Evolutionary conservation across 1,140 invertebrate genomes (phyloP), one percentile per base, ranked within the genome.

Genomic region (Cotesia glomerata): DNA sequence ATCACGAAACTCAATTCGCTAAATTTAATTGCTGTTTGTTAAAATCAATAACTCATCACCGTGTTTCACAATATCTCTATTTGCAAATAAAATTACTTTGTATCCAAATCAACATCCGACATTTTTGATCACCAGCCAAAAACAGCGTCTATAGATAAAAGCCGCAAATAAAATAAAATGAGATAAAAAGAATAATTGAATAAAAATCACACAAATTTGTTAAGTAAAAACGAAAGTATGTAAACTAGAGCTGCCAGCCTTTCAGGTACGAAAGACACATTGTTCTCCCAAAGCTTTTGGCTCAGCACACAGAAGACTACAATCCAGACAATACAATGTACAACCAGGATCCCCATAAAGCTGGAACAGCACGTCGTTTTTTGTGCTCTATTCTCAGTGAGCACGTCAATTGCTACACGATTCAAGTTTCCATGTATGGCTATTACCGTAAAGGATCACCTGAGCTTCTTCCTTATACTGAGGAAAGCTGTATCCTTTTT

Each of bases 401-500:
- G 74, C 91, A 90, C 45, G 91, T 94, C 1, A 95, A 97, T 80
- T 93, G 93, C 63, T 97, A 97, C 85, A 95, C 94, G 0, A 82
- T 96, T 73, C 88, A 97, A 81, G 94, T 95, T 0, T 97, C 95
- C 0, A 92, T 97, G 89, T 93, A 92, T 74, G 95, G 95, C 13
- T 95, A 96, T 79, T 88, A 88, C 66, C 86, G 93, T 56, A 90
- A 89, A 56, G 88, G 90, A 49, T 90, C 88, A 36, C 89, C 91
- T 34, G 89, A 89, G 0, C 88, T 93, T 32, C 89, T 95, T 11
- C 93, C 94, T 0, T 97, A 97, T 81, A 97, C 93, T 45, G 95
- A 97, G 88, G 95, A 97, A 78, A 92, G 91, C 74, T 97, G 95
- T 97, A 95, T 95, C 93, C 92, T 94, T 94, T 88, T 75, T 59